Evolutionary conservation across 2,113 vertebrate species (phyloP).

Genomic region (Menidia beryllina): DNA sequence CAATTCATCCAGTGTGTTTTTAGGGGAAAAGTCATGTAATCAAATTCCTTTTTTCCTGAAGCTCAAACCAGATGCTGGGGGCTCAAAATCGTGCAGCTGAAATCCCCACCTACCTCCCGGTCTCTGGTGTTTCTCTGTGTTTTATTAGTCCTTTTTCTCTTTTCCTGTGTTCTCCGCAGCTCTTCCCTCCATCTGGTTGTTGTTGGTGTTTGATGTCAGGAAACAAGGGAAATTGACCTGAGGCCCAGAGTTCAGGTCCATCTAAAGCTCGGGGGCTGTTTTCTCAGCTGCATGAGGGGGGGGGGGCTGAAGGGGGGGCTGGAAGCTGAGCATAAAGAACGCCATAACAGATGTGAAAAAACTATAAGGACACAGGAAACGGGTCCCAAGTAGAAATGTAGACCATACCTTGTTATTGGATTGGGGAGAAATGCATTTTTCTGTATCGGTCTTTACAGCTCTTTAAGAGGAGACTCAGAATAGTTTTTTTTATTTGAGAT

Average conservation of each 20-base stretch:
- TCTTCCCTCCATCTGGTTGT: conserved; percentile 65
- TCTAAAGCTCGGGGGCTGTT: conserved; percentile 70
- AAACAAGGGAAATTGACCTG: conserved; percentile 75
- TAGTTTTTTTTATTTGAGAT: no score
- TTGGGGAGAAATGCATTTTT: no score
- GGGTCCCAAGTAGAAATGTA: no score
- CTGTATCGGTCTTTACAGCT: no score
- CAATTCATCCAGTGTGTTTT: conserved; percentile 65
- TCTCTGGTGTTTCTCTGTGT: conserved; percentile 26
- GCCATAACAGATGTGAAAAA: no score
- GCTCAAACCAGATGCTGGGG: conserved; percentile 68
- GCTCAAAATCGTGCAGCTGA: conserved; percentile 39
- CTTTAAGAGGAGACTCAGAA: no score
- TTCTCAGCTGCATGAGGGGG: conserved; percentile 78
- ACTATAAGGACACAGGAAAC: no score
- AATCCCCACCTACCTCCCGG: background rate
- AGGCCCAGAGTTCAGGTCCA: conserved; percentile 67
- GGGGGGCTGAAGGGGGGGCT: conserved; percentile 13
- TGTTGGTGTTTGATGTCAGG: conserved; percentile 66
- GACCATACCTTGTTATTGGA: no score
- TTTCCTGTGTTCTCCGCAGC: conserved; percentile 14
- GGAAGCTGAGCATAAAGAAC: conserved; percentile 22
- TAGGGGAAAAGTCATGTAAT: conserved; percentile 66
- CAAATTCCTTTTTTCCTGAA: conserved; percentile 65
- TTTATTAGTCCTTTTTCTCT: conserved; percentile 40